A percentile compares a stretch with the other conserved stretches of the same genome.
phyloP scores from a whole-genome alignment of 92 coral and sea anemone genomes.

The Zoanthus sansibaricus region DNA sequence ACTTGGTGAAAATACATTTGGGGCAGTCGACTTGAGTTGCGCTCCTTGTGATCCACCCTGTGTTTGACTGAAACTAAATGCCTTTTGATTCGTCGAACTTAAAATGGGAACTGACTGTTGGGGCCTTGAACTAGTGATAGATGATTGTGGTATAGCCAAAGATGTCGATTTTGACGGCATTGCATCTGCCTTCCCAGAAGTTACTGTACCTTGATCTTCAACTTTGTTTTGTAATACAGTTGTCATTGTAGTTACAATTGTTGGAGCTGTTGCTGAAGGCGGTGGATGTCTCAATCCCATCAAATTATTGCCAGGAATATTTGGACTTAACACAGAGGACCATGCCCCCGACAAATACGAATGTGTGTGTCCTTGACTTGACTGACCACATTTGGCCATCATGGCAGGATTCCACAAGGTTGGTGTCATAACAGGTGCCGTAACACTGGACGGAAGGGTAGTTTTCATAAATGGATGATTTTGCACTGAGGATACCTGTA shows the following conservation, averaged over 20 bases:
- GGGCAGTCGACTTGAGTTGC: constrained; percentile 12
- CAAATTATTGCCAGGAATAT: constrained; percentile 11
- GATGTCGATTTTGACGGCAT: not conserved
- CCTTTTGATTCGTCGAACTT: constrained; percentile 23
- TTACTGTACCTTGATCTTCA: constrained; percentile 18
- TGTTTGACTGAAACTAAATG: constrained; percentile 3
- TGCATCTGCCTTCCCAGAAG: not conserved
- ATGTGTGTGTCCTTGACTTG: constrained; percentile 30
- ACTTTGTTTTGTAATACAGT: constrained; percentile 2
- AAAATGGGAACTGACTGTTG: constrained; percentile 1
- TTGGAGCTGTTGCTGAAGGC: constrained; percentile 46
- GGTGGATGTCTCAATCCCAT: constrained; percentile 44
- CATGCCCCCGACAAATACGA: constrained; percentile 32
- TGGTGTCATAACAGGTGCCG: constrained; percentile 39
- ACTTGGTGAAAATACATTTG: constrained; percentile 16
- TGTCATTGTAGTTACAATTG: constrained; percentile 12
- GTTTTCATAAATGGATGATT: constrained; percentile 12
- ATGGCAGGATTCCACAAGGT: constrained; percentile 43
- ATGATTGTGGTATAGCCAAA: not conserved
- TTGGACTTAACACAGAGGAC: constrained; percentile 25
- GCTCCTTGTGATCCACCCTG: constrained; percentile 21
- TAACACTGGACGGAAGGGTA: constrained; percentile 27
- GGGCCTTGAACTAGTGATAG: not conserved
- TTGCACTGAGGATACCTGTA: constrained; percentile 10
- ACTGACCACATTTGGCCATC: constrained; percentile 36